phyloP scores from a whole-genome alignment of 2,888 invertebrate genomes.

The Leptinotarsa peninsularis region DNA sequence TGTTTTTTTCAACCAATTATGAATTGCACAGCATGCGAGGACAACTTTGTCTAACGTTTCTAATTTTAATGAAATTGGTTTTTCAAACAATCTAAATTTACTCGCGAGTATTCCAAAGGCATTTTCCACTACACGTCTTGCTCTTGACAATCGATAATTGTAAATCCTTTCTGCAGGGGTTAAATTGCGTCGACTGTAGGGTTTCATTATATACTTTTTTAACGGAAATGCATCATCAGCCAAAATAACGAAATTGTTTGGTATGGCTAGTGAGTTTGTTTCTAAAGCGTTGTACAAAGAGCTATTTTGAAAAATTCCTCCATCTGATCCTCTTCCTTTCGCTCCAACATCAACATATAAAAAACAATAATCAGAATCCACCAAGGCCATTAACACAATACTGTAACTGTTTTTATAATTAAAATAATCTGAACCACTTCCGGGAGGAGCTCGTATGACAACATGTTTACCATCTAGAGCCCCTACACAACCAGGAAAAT shows the following conservation, averaged over 20 bases:
- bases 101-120: conserved; percentile 8
- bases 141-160: conserved; percentile 22
- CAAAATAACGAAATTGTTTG: conserved; percentile 14
- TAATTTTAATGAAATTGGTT: conserved; percentile 12
- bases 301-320: conserved; percentile 20
- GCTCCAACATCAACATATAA: conserved; percentile 11
- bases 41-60: conserved; percentile 11
- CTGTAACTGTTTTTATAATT: conserved; percentile 17
- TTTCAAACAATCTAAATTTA: background rate
- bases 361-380: background rate
- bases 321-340: conserved; percentile 26
- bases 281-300: conserved; percentile 18
- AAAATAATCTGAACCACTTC: conserved; percentile 14
- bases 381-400: conserved; percentile 6
- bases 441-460: background rate
- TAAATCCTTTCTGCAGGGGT: conserved; percentile 17
- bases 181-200: conserved; percentile 4
- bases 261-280: conserved; percentile 8
- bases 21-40: conserved; percentile 16
- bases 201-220: conserved; percentile 8
- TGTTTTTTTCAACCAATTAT: conserved; percentile 21
- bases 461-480: conserved; percentile 5
- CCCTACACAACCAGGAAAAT: conserved; percentile 10
- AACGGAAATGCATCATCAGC: conserved; percentile 19
- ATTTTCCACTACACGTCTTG: conserved; percentile 23